Percentiles rank a stretch among this genome's conserved stretches.
These are phyloP conservation scores for Antennarius striatus DNA, from an alignment of 2,113 vertebrate species.

Conservation along the genomic window DNA sequence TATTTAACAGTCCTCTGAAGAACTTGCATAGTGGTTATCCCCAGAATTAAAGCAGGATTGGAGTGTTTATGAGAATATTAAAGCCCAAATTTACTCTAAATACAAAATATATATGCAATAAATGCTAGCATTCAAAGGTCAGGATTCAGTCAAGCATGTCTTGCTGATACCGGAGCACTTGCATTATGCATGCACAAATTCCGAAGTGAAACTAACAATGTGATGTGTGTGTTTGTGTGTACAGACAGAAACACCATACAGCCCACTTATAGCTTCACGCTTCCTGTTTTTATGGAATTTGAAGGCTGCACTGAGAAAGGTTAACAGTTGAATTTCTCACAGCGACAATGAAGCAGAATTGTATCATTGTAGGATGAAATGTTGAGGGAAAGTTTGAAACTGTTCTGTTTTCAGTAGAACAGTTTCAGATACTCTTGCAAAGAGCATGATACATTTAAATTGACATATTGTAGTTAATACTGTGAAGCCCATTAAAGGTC, in stretches of 20 bases:
- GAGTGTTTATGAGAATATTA: background rate
- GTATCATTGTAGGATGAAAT: background rate
- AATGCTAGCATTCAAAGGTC: slow-evolving; percentile 6
- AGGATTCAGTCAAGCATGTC: background rate
- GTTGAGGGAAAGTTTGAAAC: background rate
- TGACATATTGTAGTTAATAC: background rate
- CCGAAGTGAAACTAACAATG: background rate
- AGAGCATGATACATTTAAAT: no score
- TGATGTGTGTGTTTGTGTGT: background rate
- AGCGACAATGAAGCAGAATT: background rate
- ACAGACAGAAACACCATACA: background rate
- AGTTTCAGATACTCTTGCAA: background rate
- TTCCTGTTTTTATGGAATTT: slow-evolving; percentile 40
- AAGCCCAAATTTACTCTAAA: no score
- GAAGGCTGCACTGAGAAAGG: slow-evolving; percentile 27
- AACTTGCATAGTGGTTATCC: slow-evolving; percentile 16
- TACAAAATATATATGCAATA: slow-evolving; percentile 4
- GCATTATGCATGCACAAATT: background rate
- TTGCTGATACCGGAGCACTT: slow-evolving; percentile 7
- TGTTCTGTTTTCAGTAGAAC: background rate
- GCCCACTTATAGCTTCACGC: background rate
- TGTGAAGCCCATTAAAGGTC: background rate
- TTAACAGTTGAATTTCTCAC: slow-evolving; percentile 24
- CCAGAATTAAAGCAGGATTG: slow-evolving; percentile 13
- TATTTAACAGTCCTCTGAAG: slow-evolving; percentile 57